phyloP scores from a whole-genome alignment of 2,797 vertebrate genomes.

The Orestias chungarensis region DNA sequence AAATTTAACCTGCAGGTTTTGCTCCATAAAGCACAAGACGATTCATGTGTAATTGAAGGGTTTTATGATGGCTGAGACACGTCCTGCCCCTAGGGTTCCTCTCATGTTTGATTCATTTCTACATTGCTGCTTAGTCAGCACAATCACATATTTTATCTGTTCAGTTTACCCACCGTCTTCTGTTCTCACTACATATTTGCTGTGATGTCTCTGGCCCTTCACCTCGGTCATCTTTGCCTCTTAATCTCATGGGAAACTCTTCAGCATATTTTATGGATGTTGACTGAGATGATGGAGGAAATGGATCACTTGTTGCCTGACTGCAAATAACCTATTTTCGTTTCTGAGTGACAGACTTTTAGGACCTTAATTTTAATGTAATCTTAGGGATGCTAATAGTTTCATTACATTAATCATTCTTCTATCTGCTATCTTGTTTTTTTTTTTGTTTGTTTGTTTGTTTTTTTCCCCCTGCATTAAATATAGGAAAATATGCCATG shows the following conservation, averaged over 20 bases:
- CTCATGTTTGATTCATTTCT: conserved; percentile 52
- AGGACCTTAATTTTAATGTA: background rate
- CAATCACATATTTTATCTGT: conserved; percentile 28
- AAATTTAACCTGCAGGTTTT: conserved; percentile 38
- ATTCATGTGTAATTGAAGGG: conserved; percentile 34
- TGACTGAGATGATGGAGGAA: conserved; percentile 19
- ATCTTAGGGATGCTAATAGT: background rate
- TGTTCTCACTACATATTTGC: conserved; percentile 19
- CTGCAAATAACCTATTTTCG: background rate
- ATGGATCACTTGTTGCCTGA: background rate
- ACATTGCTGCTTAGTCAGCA: conserved; percentile 28
- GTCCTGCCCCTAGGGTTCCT: conserved; percentile 21
- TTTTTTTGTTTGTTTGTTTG: too few relatives aligned
- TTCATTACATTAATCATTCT: background rate
- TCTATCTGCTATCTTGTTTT: background rate
- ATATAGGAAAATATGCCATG: conserved; percentile 97
- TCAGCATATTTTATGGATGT: background rate
- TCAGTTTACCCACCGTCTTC: conserved; percentile 11
- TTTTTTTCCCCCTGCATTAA: conserved; percentile 44
- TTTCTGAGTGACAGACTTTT: background rate
- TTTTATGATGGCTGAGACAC: conserved; percentile 41
- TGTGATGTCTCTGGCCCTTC: conserved; percentile 22
- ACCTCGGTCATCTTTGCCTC: conserved; percentile 25
- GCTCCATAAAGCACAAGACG: conserved; percentile 10
- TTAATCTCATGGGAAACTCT: conserved; percentile 14